Evolutionary conservation across 2,888 invertebrate genomes (phyloP).

Genomic region (Pandemis cinnamomeana): DNA sequence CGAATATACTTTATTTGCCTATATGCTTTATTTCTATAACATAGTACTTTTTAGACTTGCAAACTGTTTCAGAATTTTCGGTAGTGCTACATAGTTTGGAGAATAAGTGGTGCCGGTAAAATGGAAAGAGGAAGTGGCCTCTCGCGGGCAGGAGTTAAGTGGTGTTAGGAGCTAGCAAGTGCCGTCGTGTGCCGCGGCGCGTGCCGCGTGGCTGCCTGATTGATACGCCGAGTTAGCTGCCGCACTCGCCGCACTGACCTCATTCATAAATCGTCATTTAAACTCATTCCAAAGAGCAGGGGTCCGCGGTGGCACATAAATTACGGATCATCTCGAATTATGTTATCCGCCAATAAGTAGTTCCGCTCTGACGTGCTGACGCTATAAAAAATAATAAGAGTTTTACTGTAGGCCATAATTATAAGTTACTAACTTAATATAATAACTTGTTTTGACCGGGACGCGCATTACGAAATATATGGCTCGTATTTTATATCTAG

Average conservation of each 20-base stretch:
- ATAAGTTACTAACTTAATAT: slow-evolving; percentile 35
- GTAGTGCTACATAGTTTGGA: slow-evolving; percentile 43
- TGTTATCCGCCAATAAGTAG: slow-evolving; percentile 46
- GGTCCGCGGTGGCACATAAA: slow-evolving; percentile 63
- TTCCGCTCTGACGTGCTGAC: slow-evolving; percentile 42
- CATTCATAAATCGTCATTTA: slow-evolving; percentile 82
- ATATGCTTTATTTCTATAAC: slow-evolving; percentile 38
- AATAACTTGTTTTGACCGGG: slow-evolving; percentile 38
- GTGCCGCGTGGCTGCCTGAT: slow-evolving; percentile 62
- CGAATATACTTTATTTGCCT: too few relatives aligned
- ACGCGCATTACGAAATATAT: slow-evolving; percentile 27
- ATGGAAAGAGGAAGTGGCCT: slow-evolving; percentile 49
- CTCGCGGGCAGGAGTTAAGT: slow-evolving; percentile 44
- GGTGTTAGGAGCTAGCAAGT: slow-evolving; percentile 40
- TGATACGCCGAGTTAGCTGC: slow-evolving; percentile 67
- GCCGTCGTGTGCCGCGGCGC: slow-evolving; percentile 42
- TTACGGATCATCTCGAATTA: slow-evolving; percentile 56
- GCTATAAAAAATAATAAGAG: slow-evolving; percentile 39
- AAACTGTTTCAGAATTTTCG: neutral
- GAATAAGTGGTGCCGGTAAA: slow-evolving; percentile 39
- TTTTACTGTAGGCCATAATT: slow-evolving; percentile 29
- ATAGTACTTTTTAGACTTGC: slow-evolving; percentile 11
- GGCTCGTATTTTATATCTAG: slow-evolving; percentile 41
- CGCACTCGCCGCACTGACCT: slow-evolving; percentile 76
- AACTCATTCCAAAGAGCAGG: slow-evolving; percentile 71